Evolutionary conservation across 2,113 vertebrate genomes (phyloP).

Genomic region (Tenrec ecaudatus): DNA sequence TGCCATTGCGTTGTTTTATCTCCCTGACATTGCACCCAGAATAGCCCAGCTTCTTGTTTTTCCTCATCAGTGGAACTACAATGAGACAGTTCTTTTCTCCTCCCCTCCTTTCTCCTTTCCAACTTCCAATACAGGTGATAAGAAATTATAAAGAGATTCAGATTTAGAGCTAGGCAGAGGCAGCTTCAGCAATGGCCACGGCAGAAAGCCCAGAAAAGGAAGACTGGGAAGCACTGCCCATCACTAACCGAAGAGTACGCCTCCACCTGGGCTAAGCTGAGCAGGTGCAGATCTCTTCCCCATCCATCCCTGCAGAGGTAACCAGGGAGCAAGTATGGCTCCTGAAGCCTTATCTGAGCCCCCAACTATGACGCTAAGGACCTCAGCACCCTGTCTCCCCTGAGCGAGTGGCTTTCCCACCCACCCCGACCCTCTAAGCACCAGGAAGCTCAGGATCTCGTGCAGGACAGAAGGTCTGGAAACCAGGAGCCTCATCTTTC

Average conservation of each 20-base stretch:
- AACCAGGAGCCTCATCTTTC: neutral
- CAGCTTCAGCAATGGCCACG: rapidly evolving
- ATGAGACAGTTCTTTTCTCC: neutral
- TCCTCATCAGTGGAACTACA: neutral
- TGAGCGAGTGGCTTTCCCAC: neutral
- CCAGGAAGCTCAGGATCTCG: neutral
- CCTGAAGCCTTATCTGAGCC: neutral
- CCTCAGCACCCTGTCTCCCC: neutral
- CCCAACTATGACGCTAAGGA: neutral
- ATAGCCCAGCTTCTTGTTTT: neutral
- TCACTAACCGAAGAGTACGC: neutral
- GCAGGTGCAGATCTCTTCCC: neutral
- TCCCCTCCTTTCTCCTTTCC: neutral
- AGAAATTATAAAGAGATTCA: neutral
- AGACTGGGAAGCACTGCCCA: neutral
- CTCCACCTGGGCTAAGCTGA: neutral
- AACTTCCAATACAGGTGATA: neutral
- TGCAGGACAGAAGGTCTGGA: neutral
- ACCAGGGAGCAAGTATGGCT: neutral
- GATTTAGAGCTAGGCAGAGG: neutral
- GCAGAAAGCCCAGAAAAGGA: neutral
- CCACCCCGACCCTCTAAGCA: neutral
- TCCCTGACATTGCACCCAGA: neutral
- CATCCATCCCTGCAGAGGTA: neutral
- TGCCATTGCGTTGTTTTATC: neutral